Conservation (phyloP, 2,113 vertebrate genomes). For the Oreochromis niloticus region DNA sequence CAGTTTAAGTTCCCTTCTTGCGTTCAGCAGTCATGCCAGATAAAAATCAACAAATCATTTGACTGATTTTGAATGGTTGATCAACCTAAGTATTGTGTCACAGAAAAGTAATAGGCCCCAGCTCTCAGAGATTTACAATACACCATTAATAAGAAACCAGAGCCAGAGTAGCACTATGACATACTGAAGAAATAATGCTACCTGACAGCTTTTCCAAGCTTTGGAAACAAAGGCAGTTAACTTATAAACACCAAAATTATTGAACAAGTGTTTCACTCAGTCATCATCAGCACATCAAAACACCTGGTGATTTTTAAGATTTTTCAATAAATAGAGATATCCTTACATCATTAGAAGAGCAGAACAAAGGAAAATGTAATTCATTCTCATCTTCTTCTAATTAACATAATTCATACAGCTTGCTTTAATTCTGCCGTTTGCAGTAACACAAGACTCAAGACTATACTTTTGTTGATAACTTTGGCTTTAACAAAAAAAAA, state of each 20-base stretch:
- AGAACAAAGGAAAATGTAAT: not conserved
- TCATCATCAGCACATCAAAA: not conserved
- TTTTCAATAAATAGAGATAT: not conserved
- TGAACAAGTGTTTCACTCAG: not conserved
- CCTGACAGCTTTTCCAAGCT: not conserved
- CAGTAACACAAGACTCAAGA: not conserved
- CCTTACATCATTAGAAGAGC: not conserved
- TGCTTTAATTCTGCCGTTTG: not conserved
- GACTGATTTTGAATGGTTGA: not conserved
- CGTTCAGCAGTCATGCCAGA: not conserved
- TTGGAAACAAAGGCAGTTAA: not conserved
- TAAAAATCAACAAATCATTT: not conserved
- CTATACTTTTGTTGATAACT: not conserved
- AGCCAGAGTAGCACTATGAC: not conserved
- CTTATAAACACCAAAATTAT: not conserved
- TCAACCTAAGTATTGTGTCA: not conserved
- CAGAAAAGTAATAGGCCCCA: not conserved
- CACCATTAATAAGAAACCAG: not conserved
- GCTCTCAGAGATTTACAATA: not conserved
- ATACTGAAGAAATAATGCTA: not conserved
- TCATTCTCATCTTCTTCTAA: not conserved
- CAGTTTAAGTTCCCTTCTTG: not conserved
- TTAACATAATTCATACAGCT: not conserved
- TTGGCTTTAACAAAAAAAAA: not conserved
- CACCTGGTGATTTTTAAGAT: not conserved